Conservation (phyloP, 2,888 invertebrate species). For the Drosophila aldrichi region DNA sequence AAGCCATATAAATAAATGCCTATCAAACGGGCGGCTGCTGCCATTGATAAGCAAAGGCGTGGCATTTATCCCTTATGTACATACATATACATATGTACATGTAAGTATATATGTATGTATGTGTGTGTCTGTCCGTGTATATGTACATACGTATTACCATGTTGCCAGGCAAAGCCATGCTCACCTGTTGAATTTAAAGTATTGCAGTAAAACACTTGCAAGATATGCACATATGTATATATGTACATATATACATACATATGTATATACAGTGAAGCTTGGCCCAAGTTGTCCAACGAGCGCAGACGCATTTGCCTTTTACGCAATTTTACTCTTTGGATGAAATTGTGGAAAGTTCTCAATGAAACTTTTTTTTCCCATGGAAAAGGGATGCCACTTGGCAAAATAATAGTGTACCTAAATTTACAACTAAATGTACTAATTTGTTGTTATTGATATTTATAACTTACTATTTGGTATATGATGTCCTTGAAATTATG, state of each 20-base stretch:
- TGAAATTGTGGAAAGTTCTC: not conserved
- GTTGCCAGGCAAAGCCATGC: conserved; percentile 40
- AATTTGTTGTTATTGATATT: not conserved
- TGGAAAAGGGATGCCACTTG: not conserved
- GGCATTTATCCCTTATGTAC: conserved; percentile 32
- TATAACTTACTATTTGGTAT: not conserved
- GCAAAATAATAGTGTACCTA: not conserved
- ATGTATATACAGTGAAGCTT: conserved; percentile 17
- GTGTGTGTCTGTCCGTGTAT: not conserved
- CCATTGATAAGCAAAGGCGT: conserved; percentile 63
- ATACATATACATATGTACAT: not conserved
- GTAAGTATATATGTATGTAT: not conserved
- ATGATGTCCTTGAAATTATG: not conserved
- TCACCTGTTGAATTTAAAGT: conserved; percentile 38
- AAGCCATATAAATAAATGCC: conserved; percentile 39
- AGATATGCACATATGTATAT: conserved; percentile 9
- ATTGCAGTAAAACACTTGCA: conserved; percentile 33
- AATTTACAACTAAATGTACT: not conserved
- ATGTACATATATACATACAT: not conserved
- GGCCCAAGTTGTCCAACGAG: not conserved
- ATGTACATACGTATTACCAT: conserved; percentile 40
- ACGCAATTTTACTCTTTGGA: not conserved
- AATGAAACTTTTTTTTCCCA: not conserved
- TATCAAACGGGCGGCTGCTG: conserved; percentile 26
- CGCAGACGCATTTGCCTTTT: not conserved